Evolutionary conservation across 92 coral and sea anemone species (phyloP), one percentile per base, ranked within the genome.

Genomic region (Porites lobata): DNA sequence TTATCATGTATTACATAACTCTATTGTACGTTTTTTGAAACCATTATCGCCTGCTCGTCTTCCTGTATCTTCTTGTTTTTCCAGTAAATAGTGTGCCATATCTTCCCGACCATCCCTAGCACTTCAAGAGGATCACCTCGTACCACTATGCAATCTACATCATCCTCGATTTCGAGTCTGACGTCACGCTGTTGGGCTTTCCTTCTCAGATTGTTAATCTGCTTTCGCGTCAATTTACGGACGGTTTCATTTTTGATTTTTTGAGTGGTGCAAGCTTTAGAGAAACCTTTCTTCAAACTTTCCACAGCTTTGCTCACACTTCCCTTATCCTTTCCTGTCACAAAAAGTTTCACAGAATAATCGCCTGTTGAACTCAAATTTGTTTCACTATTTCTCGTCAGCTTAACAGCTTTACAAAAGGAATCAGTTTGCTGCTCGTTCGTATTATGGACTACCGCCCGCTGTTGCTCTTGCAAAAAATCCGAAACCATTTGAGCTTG

Each of bases 91-190:
- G 65, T 91, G 13, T 77, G 51, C 94, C 90, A 91, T 54, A 94
- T 76, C 32, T 87, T 78, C 18, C 88, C 88, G 9, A 91, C 69
- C 47, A 94, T 82, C 1, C 47, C 76, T 10, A 83, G 57, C 20
- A 94, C 94, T 75, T 91, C 92, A 18, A 63, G 87, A 8, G 94
- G 80, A 18, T 79, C 89, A 1, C 96, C 96, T n/a, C 93, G 89
- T 18, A 94, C 92, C 9, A 76, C 89, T 50, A 93, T 69, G 15
- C 92, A 87, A 67, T 77, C 68, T 8, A 59, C 38, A n/a, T 85
- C 71, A 38, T 81, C 82, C 65, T 94, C 94, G 2, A 94, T 70
- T 50, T 83, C 75, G 2, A 80, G 62, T 15, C 66, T 54, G 2
- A 94, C 89, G 89, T 94, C 94, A 62, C 67, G 89, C 21, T 73